Evolutionary conservation across 1,140 invertebrate genomes (phyloP), one percentile per base, ranked within the genome.

Genomic region (Hyles vespertilio): DNA sequence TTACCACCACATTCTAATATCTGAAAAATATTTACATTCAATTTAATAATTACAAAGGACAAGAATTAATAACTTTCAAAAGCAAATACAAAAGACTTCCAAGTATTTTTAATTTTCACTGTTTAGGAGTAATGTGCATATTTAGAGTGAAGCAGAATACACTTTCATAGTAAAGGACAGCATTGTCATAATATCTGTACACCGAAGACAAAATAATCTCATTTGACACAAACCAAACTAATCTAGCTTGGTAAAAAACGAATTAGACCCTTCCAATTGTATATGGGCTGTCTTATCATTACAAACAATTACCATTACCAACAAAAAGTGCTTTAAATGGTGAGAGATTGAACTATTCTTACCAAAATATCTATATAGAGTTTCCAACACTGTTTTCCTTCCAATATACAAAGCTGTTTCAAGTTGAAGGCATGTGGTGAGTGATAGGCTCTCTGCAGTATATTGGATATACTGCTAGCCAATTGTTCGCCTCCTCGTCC

Each of bases 1-100:
- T 98, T 98, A 7, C 98, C 97, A 50, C 96, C 97, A 90, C 96
- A 98, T 90, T 98, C 97, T 66, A 98, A 89, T 68, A 99, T 94
- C 96, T 97, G 74, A 53, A 90, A 84, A 63, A 32, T 45, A 57
- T 5, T 40, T 5, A 8, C 32, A 33, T 36, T 49, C 53, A 36
- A 52, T 43, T 48, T 48, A 10, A 1, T 5, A 11, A 10, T 48
- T 48, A n/a, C 33, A 11, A 53, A 10, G n/a, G 34, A 40, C 9
- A 22, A 48, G 22, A 22, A 22, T 22, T 22, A 48, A 22, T n/a
- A 22, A 10, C 46, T n/a, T 10, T 48, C 7, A 8, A n/a, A 22
- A n/a, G n/a, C n/a, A n/a, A 11, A 11, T 48, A 48, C n/a, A 22
- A 22, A 22, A 22, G 0, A 22, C 2, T 22, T 22, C 22, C 22